Evolutionary conservation across 2,888 invertebrate genomes (phyloP).

Genomic region (Rhagium mordax): DNA sequence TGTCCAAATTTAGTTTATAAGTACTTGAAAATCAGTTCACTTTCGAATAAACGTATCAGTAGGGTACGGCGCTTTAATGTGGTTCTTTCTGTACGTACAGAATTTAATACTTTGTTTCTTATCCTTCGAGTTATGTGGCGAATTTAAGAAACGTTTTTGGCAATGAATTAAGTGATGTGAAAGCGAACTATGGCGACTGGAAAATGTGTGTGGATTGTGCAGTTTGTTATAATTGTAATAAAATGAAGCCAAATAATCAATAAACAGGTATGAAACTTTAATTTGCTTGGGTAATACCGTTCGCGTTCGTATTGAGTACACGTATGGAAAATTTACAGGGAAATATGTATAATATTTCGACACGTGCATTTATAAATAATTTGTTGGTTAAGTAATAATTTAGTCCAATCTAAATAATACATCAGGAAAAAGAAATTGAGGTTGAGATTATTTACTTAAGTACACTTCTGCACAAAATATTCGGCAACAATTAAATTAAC

Average conservation of each 20-base stretch:
- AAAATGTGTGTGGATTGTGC: not conserved
- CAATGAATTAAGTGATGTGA: not conserved
- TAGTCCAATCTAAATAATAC: too few species aligned
- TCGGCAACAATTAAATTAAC: too few species aligned
- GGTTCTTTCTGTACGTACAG: not conserved
- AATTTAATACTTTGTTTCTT: too few species aligned
- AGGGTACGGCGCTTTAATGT: not conserved
- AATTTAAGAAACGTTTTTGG: not conserved
- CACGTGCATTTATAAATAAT: too few species aligned
- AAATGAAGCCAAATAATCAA: not conserved
- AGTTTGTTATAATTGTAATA: not conserved
- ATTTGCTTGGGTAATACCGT: too few species aligned
- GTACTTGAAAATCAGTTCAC: constrained; percentile 2
- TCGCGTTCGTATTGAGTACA: too few species aligned
- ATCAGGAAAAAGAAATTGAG: too few species aligned
- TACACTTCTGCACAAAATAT: not conserved
- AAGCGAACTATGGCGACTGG: not conserved
- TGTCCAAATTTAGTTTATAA: not conserved
- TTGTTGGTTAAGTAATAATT: too few species aligned
- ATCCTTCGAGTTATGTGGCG: not conserved
- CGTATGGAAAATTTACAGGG: too few species aligned
- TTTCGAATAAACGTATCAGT: not conserved
- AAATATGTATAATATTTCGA: too few species aligned
- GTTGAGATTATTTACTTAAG: not conserved
- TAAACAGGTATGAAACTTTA: not conserved